These are phyloP conservation scores for Varanus salvator DNA, from an alignment of 2,113 vertebrate species.

Conservation along the genomic window DNA sequence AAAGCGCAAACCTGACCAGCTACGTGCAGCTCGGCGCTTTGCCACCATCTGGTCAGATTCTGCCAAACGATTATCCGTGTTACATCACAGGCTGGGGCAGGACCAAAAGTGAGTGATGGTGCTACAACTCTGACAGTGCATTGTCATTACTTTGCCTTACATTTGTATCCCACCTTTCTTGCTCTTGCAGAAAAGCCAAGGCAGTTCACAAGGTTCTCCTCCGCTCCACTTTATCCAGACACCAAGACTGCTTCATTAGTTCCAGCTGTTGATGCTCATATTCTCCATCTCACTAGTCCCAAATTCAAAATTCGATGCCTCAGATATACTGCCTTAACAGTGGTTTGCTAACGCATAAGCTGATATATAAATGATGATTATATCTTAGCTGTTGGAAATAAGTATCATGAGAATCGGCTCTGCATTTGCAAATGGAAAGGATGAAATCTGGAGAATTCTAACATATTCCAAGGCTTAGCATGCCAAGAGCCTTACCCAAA, in stretches of 20 bases:
- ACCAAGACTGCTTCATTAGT: background rate
- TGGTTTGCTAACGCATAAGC: no score
- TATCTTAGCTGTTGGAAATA: background rate
- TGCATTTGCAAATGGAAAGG: background rate
- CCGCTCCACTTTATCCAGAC: no score
- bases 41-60: constrained; percentile 78
- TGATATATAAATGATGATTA: no score
- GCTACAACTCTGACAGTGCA: background rate
- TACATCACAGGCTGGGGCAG: constrained; percentile 91
- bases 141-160: no score
- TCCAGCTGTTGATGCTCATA: background rate
- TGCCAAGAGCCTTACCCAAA: background rate
- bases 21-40: constrained; percentile 82
- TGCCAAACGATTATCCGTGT: constrained; percentile 84
- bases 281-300: background rate
- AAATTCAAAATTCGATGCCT: background rate
- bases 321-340: background rate
- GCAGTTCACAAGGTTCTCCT: no score
- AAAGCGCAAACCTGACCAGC: constrained; percentile 79
- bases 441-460: background rate
- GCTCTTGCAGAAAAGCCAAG: no score
- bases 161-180: no score
- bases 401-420: background rate
- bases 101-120: constrained; percentile 84
- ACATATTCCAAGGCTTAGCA: background rate